phyloP scores from a whole-genome alignment of 2,113 vertebrate species.

The Ancistrus triradiatus region DNA sequence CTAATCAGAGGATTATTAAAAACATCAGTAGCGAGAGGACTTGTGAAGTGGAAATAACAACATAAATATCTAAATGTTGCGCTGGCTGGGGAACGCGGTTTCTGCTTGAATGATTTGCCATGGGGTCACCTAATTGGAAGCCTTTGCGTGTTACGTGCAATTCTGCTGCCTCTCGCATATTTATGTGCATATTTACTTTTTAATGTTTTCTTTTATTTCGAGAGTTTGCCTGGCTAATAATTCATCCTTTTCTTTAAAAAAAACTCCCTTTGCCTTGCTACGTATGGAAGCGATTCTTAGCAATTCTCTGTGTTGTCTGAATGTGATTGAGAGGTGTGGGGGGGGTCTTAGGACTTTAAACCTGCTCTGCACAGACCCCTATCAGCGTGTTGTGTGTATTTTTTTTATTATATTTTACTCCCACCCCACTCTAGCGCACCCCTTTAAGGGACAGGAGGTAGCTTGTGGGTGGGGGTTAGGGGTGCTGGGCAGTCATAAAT shows the following conservation, averaged over 20 bases:
- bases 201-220: constrained; percentile 44
- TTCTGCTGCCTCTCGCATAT: constrained; percentile 34
- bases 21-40: constrained; percentile 31
- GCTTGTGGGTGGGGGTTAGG: constrained; percentile 55
- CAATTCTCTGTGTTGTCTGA: constrained; percentile 54
- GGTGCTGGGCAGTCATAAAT: constrained; percentile 74
- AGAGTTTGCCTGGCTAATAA: constrained; percentile 43
- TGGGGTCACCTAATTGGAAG: constrained; percentile 45
- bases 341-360: not conserved
- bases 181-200: constrained; percentile 51
- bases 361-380: constrained; percentile 49
- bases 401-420: constrained; percentile 20
- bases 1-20: constrained; percentile 45
- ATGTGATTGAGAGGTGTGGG: constrained; percentile 5
- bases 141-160: constrained; percentile 20
- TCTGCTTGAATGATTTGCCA: constrained; percentile 33
- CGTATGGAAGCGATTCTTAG: constrained; percentile 44
- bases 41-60: constrained; percentile 46
- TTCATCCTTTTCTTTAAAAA: constrained; percentile 33
- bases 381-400: constrained; percentile 38
- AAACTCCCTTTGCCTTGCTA: not conserved
- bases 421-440: not conserved
- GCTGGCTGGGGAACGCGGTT: constrained; percentile 16
- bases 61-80: constrained; percentile 44
- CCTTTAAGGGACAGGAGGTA: constrained; percentile 40